Evolutionary conservation across 2,888 invertebrate species (phyloP).

Genomic region (Endotricha flammealis): DNA sequence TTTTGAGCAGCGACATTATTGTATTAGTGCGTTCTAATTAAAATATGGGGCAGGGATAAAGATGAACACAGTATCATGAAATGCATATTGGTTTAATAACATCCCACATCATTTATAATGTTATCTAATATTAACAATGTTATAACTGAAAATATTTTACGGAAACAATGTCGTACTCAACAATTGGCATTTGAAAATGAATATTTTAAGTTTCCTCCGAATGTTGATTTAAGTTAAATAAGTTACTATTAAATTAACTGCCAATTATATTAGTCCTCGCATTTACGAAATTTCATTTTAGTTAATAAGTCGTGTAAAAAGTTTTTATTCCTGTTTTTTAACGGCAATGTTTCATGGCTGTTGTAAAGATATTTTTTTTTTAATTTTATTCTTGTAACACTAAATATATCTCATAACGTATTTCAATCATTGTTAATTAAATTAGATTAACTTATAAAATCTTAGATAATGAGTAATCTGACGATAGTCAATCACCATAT

Average conservation of each 20-base stretch:
- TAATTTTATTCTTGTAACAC: slow-evolving; percentile 8
- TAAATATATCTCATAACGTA: slow-evolving; percentile 3
- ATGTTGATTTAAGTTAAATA: slow-evolving; percentile 31
- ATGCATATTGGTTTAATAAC: too few relatives aligned
- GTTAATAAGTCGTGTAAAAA: slow-evolving; percentile 17
- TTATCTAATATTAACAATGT: too few relatives aligned
- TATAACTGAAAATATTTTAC: too few relatives aligned
- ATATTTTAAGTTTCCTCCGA: slow-evolving; percentile 29
- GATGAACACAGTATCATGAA: too few relatives aligned
- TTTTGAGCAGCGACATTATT: too few relatives aligned
- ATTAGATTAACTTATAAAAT: too few relatives aligned
- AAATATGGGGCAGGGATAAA: too few relatives aligned
- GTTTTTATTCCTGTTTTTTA: slow-evolving; percentile 15
- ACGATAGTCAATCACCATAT: too few relatives aligned
- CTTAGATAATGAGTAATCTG: too few relatives aligned
- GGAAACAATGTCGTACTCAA: slow-evolving; percentile 61
- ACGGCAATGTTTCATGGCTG: slow-evolving; percentile 21
- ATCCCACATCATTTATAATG: too few relatives aligned
- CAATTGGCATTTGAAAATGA: slow-evolving; percentile 66
- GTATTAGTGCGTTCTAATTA: too few relatives aligned
- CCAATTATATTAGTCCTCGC: slow-evolving; percentile 67
- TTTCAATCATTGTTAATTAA: slow-evolving; percentile 9
- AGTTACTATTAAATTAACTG: slow-evolving; percentile 44
- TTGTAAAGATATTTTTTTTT: slow-evolving; percentile 15
- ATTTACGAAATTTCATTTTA: slow-evolving; percentile 37